phyloP scores from a whole-genome alignment of 2,113 vertebrate genomes.

The Apaloderma vittatum region DNA sequence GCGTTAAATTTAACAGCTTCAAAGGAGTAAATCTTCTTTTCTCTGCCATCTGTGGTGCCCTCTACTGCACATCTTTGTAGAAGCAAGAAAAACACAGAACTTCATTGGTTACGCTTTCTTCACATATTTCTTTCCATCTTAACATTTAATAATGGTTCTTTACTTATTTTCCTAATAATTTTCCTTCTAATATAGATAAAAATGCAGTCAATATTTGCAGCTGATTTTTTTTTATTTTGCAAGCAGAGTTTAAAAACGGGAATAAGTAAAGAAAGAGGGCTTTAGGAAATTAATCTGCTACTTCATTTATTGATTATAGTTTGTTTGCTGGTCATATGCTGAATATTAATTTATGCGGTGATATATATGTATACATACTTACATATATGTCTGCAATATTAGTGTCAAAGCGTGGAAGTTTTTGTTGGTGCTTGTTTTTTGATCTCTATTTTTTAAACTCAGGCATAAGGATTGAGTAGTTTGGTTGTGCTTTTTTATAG shows the following conservation, averaged over 20 bases:
- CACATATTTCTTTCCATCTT: not conserved
- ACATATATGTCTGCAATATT: not conserved
- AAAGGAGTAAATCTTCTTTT: not conserved
- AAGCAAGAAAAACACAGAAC: not conserved
- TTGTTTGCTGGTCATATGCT: not conserved
- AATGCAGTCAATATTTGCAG: not conserved
- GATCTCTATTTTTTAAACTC: not conserved
- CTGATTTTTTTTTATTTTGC: not conserved
- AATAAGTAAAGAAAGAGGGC: not conserved
- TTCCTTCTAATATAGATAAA: not conserved
- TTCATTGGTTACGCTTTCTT: not conserved
- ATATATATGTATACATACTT: not conserved
- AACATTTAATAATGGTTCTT: not conserved
- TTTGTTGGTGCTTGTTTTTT: not conserved
- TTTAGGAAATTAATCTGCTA: not conserved
- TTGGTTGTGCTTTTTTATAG: not conserved
- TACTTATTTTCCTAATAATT: not conserved
- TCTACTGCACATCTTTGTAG: slow-evolving; percentile 2
- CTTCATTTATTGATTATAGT: not conserved
- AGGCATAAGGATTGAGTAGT: not conserved
- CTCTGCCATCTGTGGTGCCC: not conserved
- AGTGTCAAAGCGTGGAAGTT: not conserved
- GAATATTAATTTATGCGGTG: not conserved
- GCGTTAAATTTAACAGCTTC: not conserved
- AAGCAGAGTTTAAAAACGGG: not conserved